Evolutionary conservation across 2,888 invertebrate genomes (phyloP).

Genomic region (Spialia ferax): DNA sequence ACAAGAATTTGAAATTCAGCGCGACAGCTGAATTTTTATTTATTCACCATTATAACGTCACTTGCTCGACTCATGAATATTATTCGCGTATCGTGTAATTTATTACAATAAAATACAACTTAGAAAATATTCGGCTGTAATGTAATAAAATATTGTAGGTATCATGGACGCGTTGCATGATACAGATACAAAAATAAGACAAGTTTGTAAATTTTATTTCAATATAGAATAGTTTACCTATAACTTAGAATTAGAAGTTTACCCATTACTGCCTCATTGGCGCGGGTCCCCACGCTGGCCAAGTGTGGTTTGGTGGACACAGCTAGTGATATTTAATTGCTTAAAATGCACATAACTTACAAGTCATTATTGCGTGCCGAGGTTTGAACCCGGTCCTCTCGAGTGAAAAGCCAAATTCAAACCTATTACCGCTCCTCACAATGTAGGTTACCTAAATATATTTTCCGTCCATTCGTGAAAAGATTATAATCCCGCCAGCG

Average conservation of each 20-base stretch:
- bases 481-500: neutral
- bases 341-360: too few relatives aligned
- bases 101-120: slow-evolving; percentile 8
- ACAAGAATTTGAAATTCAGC: slow-evolving; percentile 6
- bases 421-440: too few relatives aligned
- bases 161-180: neutral
- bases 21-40: slow-evolving; percentile 10
- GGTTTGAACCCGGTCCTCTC: too few relatives aligned
- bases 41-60: slow-evolving; percentile 7
- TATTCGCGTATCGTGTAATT: neutral
- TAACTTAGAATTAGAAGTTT: too few relatives aligned
- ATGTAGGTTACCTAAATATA: too few relatives aligned
- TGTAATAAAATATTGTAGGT: neutral
- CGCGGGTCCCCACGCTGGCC: too few relatives aligned
- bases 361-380: too few relatives aligned
- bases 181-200: neutral
- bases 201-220: neutral
- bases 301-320: too few relatives aligned
- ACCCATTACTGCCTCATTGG: too few relatives aligned
- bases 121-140: neutral
- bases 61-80: slow-evolving; percentile 3
- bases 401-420: too few relatives aligned
- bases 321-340: too few relatives aligned
- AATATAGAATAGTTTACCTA: neutral
- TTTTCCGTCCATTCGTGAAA: neutral